Evolutionary conservation across 1,140 invertebrate species (phyloP).

Genomic region (Drosophila nigromelanica): DNA sequence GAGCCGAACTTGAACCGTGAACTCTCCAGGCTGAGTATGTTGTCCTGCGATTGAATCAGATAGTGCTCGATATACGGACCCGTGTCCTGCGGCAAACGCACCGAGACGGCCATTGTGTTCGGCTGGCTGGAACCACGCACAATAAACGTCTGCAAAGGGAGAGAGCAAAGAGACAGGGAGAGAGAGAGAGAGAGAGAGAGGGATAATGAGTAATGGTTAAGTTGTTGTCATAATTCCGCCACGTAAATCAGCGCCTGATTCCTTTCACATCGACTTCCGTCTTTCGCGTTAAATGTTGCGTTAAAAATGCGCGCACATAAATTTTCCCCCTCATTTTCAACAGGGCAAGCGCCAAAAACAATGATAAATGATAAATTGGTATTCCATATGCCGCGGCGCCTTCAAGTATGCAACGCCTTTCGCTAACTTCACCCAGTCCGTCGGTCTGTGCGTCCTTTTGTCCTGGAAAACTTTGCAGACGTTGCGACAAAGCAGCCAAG

Average conservation of each 20-base stretch:
- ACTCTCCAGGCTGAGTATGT: slow-evolving; percentile 94
- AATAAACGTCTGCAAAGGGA: slow-evolving; percentile 94
- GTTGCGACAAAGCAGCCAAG: slow-evolving; percentile 69
- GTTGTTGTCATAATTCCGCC: slow-evolving; percentile 42
- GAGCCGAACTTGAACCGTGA: slow-evolving; percentile 96
- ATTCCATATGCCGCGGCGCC: slow-evolving; percentile 42
- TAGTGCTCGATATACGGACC: slow-evolving; percentile 98
- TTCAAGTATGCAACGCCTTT: slow-evolving; percentile 17
- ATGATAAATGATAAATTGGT: slow-evolving; percentile 82
- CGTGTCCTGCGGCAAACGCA: slow-evolving; percentile 92
- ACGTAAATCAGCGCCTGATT: slow-evolving; percentile 15
- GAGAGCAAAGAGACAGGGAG: too few relatives aligned
- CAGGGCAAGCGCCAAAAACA: slow-evolving; percentile 16
- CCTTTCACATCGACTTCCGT: not conserved
- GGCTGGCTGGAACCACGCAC: slow-evolving; percentile 96
- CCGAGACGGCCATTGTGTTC: slow-evolving; percentile 96
- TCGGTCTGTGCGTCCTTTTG: slow-evolving; percentile 28
- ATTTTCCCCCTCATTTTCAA: slow-evolving; percentile 51
- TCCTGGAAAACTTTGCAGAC: slow-evolving; percentile 74
- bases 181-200: not conserved
- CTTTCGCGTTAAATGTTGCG: slow-evolving; percentile 72
- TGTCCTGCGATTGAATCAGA: slow-evolving; percentile 93
- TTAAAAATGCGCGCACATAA: slow-evolving; percentile 83
- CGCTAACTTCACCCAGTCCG: not conserved
- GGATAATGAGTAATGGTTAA: slow-evolving; percentile 40